Evolutionary conservation across 2,797 vertebrate species (phyloP), one percentile per base, ranked within the genome.

Genomic region (Xenopus petersii): DNA sequence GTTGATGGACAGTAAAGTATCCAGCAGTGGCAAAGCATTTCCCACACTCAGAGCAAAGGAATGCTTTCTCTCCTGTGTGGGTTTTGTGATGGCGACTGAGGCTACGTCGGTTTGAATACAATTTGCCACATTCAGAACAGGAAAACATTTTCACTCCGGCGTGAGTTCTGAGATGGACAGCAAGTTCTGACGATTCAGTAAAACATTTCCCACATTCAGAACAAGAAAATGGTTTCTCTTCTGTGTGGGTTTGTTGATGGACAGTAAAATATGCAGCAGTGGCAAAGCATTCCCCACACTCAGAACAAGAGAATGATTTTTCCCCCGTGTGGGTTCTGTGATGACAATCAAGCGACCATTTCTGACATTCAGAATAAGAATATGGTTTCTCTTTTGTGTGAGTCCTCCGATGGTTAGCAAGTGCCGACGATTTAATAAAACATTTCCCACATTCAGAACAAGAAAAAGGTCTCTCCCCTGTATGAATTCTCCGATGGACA

Each of bases 371-470:
- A 5, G 58, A 26, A 60, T 21, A 60, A 24, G 17, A 24, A 60
- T 24, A 60, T 26, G 13, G 17, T 26, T 60, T 60, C 21, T 60
- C 58, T 4, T 17, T 5, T 4, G 58, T 11, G 21, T 60, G 58
- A 60, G 9, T 24, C 24, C 21, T 60, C 58, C 24, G 58, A 26
- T 60, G 58, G 1, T 1, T 5, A 0, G 10, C 3, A 10, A 60
- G 58, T 3, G 2, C 4, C 2, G 17, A 60, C 2, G 9, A 5
- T 3, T 12, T 10, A 1, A 2, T 26, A 13, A 60, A 60, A 60
- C 17, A 10, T 26, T 60, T 60, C 17, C 58, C 21, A 26, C 58
- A 60, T 60, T 60, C 58, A 60, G 58, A 60, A 26, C 58, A 60
- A 11, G 58, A 11, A 26, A 26, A 60, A 4, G 58, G 58, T 26